phyloP scores from a whole-genome alignment of 2,113 vertebrate species.

The Baryphthengus martii region DNA sequence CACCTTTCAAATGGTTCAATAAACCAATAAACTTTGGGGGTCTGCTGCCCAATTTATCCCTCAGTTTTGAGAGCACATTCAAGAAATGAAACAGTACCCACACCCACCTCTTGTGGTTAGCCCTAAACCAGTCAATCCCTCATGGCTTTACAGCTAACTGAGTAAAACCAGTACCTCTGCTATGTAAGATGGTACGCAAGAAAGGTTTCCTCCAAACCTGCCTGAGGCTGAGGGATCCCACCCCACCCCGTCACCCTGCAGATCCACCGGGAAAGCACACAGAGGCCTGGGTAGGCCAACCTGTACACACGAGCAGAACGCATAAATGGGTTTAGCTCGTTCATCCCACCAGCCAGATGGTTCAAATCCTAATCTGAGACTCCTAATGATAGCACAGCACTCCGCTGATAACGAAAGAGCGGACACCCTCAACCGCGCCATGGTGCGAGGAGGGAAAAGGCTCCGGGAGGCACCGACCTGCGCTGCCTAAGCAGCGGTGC shows the following conservation, averaged over 20 bases:
- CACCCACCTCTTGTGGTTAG: accelerated
- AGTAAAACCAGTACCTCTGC: not conserved
- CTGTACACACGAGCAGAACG: not conserved
- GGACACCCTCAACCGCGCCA: accelerated
- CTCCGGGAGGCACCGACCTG: not conserved
- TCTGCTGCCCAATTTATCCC: not conserved
- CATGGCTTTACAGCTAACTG: accelerated
- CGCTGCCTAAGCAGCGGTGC: accelerated
- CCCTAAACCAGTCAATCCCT: not conserved
- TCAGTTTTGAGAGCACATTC: accelerated
- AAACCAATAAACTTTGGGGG: not conserved
- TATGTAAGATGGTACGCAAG: accelerated
- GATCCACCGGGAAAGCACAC: accelerated
- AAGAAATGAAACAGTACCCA: accelerated
- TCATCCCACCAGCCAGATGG: not conserved
- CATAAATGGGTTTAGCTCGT: not conserved
- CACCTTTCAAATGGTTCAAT: not conserved
- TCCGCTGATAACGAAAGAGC: not conserved
- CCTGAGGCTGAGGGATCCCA: accelerated
- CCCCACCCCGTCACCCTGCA: not conserved
- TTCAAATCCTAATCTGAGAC: not conserved
- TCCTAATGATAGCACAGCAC: not conserved
- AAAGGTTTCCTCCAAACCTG: not conserved
- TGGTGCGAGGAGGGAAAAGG: not conserved
- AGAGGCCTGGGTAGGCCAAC: not conserved